Base-by-base conservation (phyloP, 2,888 invertebrate genomes). In the Monoplex corrugatus region DNA sequence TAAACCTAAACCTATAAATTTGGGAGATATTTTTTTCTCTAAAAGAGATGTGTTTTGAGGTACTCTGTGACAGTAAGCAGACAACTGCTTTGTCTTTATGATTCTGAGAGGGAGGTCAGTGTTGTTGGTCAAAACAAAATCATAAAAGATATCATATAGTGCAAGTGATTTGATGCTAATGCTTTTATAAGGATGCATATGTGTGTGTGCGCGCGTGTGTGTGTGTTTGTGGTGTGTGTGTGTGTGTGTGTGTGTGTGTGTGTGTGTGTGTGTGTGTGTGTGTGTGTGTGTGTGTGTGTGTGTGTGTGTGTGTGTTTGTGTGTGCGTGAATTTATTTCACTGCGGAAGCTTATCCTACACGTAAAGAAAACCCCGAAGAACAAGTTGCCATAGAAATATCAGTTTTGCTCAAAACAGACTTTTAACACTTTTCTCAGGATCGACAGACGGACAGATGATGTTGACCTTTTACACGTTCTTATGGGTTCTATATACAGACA, bases 241-340 rank as follows among this genome's bases (percentile, higher is more conserved):
- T 43, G 78, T 43, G 78, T 43, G 78, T 43, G 43, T n/a, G 80
- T 63, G 57, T 40, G 63, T 80, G 84, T 57, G 43, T 57, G 63
- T 40, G 80, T 28, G 80, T 40, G 89, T 86, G 80, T 78, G 57
- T 78, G 89, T 86, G 80, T 78, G 80, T 57, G 89, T 50, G 80
- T 44, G 80, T 78, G 86, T 78, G 80, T 78, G 63, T 32, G 86
- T 86, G 80, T 40, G 86, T 80, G 80, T 80, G 80, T 80, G 86
- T 80, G 86, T 35, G 86, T 50, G 40, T 50, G 78, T 16, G 80
- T 43, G 57, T 19, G 89, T 78, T 40, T 35, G 80, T 57, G 89
- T 78, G 78, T 40, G 78, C 3, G 63, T 63, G 63, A 16, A 23
- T 16, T 3, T 23, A 63, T 63, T 23, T 63, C 23, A 23, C 3